These are phyloP conservation scores for Myripristis jacobus DNA, from an alignment of 2,797 vertebrate genomes.

Conservation along the genomic window DNA sequence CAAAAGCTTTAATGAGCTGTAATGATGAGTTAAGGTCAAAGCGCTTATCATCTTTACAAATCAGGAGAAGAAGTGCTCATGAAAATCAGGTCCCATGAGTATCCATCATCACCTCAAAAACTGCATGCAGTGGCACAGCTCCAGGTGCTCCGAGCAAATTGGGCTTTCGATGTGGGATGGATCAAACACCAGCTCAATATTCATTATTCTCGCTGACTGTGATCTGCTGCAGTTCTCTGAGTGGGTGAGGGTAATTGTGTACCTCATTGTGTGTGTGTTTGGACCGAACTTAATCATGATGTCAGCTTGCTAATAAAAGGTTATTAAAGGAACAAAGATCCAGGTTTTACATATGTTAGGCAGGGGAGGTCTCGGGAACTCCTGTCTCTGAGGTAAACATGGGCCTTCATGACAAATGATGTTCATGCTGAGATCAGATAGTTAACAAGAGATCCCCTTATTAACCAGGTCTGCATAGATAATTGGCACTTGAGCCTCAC, in stretches of 20 bases:
- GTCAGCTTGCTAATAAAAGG: constrained; percentile 99
- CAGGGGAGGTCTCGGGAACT: constrained; percentile 91
- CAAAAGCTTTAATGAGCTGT: constrained; percentile 78
- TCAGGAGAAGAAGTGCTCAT: constrained; percentile 75
- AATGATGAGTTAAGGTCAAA: constrained; percentile 83
- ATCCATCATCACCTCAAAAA: constrained; percentile 93
- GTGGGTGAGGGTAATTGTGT: constrained; percentile 76
- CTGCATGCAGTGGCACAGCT: constrained; percentile 87
- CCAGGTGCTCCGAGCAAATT: constrained; percentile 96
- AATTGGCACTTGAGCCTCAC: constrained; percentile 99
- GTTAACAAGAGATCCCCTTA: constrained; percentile 99
- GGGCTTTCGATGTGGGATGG: constrained; percentile 93
- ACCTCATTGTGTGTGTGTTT: constrained; percentile 80
- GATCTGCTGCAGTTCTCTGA: constrained; percentile 78
- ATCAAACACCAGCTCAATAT: constrained; percentile 98
- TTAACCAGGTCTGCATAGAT: constrained; percentile 99
- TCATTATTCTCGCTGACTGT: constrained; percentile 95
- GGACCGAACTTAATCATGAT: constrained; percentile 97
- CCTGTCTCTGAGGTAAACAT: constrained; percentile 93
- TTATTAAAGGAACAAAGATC: constrained; percentile 99
- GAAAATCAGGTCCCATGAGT: constrained; percentile 85
- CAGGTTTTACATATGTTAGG: constrained; percentile 99
- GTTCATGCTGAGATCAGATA: constrained; percentile 97
- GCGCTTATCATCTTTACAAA: constrained; percentile 82
- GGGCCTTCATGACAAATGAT: constrained; percentile 97